Conservation (phyloP, 2,888 invertebrate species). For the Athripsodes cinereus region DNA sequence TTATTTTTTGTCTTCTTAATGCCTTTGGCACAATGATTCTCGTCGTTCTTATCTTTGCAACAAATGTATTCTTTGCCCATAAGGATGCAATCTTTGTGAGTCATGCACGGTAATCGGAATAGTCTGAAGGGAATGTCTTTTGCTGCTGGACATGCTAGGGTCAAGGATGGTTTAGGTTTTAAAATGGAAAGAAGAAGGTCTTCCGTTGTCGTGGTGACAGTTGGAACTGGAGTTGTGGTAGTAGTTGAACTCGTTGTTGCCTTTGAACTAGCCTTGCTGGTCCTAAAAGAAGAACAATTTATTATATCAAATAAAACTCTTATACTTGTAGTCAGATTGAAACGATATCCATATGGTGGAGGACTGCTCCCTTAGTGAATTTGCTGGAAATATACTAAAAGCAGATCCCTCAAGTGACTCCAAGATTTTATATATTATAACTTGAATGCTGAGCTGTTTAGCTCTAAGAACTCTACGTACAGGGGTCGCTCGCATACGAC, state of each 20-base stretch:
- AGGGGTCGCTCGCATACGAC: too few relatives aligned
- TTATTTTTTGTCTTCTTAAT: conserved; percentile 29
- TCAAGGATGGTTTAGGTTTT: not conserved
- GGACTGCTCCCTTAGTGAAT: too few relatives aligned
- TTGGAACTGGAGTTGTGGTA: not conserved
- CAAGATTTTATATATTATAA: too few relatives aligned
- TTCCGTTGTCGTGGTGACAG: not conserved
- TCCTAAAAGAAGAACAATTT: too few relatives aligned
- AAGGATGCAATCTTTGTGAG: conserved; percentile 52
- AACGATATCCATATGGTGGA: too few relatives aligned
- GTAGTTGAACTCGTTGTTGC: not conserved
- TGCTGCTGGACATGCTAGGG: conserved; percentile 29
- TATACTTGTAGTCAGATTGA: too few relatives aligned
- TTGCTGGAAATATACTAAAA: too few relatives aligned
- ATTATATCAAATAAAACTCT: too few relatives aligned
- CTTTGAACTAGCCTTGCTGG: too few relatives aligned
- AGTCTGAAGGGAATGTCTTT: conserved; percentile 34
- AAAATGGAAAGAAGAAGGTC: not conserved
- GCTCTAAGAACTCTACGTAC: too few relatives aligned
- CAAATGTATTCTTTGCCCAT: conserved; percentile 52
- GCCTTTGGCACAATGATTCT: conserved; percentile 47
- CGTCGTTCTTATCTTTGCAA: conserved; percentile 35
- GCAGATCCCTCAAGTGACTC: too few relatives aligned
- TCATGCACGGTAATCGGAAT: conserved; percentile 51
- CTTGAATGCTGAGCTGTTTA: too few relatives aligned